Conservation (phyloP, 1,140 invertebrate genomes). For the Arctopsyche grandis region DNA sequence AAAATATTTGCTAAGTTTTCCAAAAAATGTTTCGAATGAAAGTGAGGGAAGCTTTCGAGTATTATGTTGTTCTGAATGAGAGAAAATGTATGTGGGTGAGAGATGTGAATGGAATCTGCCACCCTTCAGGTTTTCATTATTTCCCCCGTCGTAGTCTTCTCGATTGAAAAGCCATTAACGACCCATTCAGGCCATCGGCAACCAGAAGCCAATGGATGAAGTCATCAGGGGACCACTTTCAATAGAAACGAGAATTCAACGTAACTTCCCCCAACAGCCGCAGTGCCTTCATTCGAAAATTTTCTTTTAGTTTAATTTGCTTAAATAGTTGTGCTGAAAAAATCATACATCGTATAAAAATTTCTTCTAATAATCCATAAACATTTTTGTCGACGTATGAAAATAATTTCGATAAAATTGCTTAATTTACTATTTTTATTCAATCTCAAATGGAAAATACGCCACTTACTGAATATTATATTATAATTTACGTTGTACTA, state of each 20-base stretch:
- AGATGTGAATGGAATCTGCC: constrained; percentile 2
- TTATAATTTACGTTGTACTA: constrained; percentile 6
- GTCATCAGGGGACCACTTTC: constrained; percentile 34
- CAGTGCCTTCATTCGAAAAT: background rate
- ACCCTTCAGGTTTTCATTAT: constrained; percentile 37
- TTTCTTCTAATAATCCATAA: too few relatives aligned
- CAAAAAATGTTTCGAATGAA: background rate
- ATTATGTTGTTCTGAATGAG: background rate
- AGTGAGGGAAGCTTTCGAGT: background rate
- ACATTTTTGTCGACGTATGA: too few relatives aligned
- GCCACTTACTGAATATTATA: background rate
- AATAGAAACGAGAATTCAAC: constrained; percentile 2
- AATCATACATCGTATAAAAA: too few relatives aligned
- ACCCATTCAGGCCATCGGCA: constrained; percentile 38
- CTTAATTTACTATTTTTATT: too few relatives aligned
- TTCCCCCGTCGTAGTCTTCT: constrained; percentile 28
- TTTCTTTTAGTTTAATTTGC: background rate
- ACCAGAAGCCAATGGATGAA: constrained; percentile 31
- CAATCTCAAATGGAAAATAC: too few relatives aligned
- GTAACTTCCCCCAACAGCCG: background rate
- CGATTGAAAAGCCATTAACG: constrained; percentile 45
- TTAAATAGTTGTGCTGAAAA: background rate
- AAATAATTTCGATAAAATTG: too few relatives aligned
- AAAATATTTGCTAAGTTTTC: too few relatives aligned
- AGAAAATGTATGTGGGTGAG: background rate